Base-by-base conservation (phyloP, 2,888 invertebrate species). In the Heteromyza rotundicornis region DNA sequence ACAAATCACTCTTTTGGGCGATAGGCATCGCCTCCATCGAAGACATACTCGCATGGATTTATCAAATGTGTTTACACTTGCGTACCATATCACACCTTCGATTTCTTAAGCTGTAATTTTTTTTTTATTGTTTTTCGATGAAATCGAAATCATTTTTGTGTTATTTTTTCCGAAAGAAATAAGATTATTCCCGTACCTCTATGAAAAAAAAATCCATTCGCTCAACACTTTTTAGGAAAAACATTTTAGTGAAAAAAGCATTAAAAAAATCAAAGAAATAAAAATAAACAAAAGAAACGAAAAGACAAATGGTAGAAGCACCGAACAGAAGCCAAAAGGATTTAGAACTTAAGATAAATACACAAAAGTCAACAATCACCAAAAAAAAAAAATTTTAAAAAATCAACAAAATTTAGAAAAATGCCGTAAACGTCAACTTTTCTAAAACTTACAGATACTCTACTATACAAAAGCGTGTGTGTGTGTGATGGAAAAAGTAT, bases 71-170 rank as follows among this genome's bases (percentile, higher is more conserved):
- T 62, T 62, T 59, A 56, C 64, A 64, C 64, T 64, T 64, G 40
- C n/a, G 62, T 62, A 57, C 17, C 55, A 56, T 54, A 65, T 65
- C 65, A 60, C 65, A 65, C 65, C 65, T 65, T 63, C 35, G 44
- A 58, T 57, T 54, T 60, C 57, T 52, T 44, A 56, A 63, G 56
- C 58, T 50, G 51, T n/a, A n/a, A n/a, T n/a, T n/a, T n/a, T n/a
- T n/a, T 60, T 60, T 65, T 65, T 55, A 65, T 63, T 60, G 65
- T 58, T 65, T 65, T 65, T 60, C 65, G 49, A 60, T 63, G 65
- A 65, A 65, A 65, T 60, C 60, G 57, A 60, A 65, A 63, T 63
- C 60, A 47, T 60, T 62, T 57, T n/a, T n/a, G n/a, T n/a, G n/a
- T n/a, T n/a, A n/a, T n/a, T n/a, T 56, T 20, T 24, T 5, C n/a